Evolutionary conservation across 2,797 vertebrate species (phyloP).

Genomic region (Sebastes matsubarae): DNA sequence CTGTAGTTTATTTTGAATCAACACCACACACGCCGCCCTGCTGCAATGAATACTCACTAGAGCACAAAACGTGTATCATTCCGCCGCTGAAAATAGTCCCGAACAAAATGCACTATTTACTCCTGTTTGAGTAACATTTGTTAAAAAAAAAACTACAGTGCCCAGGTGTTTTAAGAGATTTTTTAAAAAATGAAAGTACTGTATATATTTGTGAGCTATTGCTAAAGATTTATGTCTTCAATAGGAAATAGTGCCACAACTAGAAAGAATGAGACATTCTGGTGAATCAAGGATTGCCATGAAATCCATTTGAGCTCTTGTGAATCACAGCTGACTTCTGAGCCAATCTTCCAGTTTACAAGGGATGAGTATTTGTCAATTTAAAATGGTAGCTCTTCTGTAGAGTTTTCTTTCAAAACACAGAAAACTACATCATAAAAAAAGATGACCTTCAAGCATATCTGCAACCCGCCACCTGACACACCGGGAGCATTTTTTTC

Average conservation of each 20-base stretch:
- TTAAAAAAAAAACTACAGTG: no score
- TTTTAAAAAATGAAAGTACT: no score
- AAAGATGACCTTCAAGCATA: no score
- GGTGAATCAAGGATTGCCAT: neutral
- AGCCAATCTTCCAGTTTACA: neutral
- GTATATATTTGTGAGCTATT: neutral
- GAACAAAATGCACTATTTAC: no score
- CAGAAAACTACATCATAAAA: neutral
- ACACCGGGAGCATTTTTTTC: no score
- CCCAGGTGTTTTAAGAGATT: no score
- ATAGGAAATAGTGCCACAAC: neutral
- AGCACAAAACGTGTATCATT: no score
- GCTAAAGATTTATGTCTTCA: neutral
- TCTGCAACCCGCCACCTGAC: no score
- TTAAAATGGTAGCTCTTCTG: neutral
- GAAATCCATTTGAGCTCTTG: neutral
- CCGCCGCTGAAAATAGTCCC: no score
- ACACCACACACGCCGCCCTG: no score
- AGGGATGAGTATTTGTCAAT: neutral
- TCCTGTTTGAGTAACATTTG: no score
- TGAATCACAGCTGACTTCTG: neutral
- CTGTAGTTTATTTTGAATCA: no score
- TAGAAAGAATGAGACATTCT: neutral
- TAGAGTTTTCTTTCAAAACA: neutral
- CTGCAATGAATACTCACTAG: accelerated